A percentile compares a stretch with the other conserved stretches of the same genome.
These are phyloP conservation scores for Penelope pileata DNA, from an alignment of 2,113 vertebrate species.

Conservation along the genomic window DNA sequence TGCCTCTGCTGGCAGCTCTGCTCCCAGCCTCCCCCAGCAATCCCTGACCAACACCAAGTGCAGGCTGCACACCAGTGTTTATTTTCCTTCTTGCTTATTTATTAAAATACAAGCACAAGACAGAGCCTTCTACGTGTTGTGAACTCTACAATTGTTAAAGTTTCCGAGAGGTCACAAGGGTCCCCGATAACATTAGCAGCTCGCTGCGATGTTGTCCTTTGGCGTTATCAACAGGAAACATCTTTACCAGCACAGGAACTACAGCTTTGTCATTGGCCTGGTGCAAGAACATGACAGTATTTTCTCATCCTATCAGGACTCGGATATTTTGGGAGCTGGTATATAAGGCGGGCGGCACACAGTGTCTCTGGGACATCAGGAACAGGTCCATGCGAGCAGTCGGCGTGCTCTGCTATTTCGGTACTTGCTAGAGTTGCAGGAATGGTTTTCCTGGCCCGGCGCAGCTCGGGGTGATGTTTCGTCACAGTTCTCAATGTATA, in stretches of 20 bases:
- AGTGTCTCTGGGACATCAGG: slow-evolving; percentile 55
- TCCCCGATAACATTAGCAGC: slow-evolving; percentile 81
- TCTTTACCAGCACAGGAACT: slow-evolving; percentile 92
- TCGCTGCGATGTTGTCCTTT: slow-evolving; percentile 43
- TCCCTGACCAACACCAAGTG: background rate
- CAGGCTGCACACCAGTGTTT: background rate
- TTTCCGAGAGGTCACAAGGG: slow-evolving; percentile 76
- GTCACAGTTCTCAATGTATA: background rate
- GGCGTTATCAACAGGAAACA: slow-evolving; percentile 96
- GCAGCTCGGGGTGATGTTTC: background rate
- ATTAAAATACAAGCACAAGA: slow-evolving; percentile 4
- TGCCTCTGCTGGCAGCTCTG: fast-evolving
- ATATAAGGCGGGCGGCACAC: slow-evolving; percentile 82
- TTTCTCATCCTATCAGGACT: slow-evolving; percentile 82
- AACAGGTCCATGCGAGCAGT: slow-evolving; percentile 55
- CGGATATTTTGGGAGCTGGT: slow-evolving; percentile 92
- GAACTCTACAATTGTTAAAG: slow-evolving; percentile 57
- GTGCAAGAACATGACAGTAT: slow-evolving; percentile 81
- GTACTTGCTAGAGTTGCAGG: slow-evolving; percentile 59
- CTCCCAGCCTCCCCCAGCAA: background rate
- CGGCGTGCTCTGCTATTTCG: slow-evolving; percentile 60
- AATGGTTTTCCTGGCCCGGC: slow-evolving; percentile 3
- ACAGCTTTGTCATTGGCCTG: slow-evolving; percentile 84
- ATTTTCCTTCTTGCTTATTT: slow-evolving; percentile 46
- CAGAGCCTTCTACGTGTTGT: slow-evolving; percentile 25